Conservation (phyloP, 2,113 vertebrate genomes). For the Morone saxatilis region DNA sequence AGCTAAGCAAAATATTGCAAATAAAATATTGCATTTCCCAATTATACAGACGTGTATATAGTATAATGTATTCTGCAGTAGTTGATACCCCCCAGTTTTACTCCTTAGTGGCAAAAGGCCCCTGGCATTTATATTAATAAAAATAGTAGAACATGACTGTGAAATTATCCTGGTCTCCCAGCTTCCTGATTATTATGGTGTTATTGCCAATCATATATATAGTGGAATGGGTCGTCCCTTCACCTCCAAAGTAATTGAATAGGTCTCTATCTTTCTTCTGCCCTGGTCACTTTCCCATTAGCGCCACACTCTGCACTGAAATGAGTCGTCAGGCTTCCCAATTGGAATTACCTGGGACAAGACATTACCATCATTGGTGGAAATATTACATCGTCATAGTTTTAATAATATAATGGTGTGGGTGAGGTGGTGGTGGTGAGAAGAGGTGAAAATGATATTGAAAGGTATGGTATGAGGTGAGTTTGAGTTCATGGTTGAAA, state of each 20-base stretch:
- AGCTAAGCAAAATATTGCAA: conserved; percentile 1
- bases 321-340: conserved; percentile 66
- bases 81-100: conserved; percentile 25
- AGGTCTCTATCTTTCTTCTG: conserved; percentile 62
- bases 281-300: conserved; percentile 74
- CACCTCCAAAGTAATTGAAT: conserved; percentile 72
- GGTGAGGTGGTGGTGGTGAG: conserved; percentile 14
- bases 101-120: conserved; percentile 15
- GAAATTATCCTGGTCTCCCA: conserved; percentile 42
- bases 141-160: conserved; percentile 49
- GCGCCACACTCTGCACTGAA: conserved; percentile 46
- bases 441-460: conserved; percentile 52
- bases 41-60: not conserved
- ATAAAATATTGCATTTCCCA: not conserved
- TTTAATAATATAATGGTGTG: conserved; percentile 66
- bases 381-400: conserved; percentile 72
- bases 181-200: conserved; percentile 52
- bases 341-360: conserved; percentile 70
- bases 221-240: conserved; percentile 52
- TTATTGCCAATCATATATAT: conserved; percentile 60
- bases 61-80: not conserved
- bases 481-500: conserved; percentile 71
- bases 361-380: conserved; percentile 67
- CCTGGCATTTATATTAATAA: conserved; percentile 45
- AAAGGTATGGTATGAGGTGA: conserved; percentile 65